These are phyloP conservation scores for Stegophylla sp. DNA, from an alignment of 2,888 invertebrate species.

Conservation along the genomic window DNA sequence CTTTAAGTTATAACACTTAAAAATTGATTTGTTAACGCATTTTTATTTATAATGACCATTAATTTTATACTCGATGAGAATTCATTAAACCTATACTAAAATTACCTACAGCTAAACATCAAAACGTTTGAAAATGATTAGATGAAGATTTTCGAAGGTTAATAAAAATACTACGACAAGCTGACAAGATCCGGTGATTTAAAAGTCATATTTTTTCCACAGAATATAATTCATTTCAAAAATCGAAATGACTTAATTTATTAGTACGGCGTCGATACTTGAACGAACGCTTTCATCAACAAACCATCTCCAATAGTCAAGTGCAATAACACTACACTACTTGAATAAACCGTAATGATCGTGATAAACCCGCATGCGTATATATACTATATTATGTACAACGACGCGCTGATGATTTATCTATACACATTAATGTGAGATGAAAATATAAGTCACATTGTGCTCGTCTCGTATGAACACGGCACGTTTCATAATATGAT, in stretches of 20 bases:
- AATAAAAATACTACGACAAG: no score
- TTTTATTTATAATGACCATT: not conserved
- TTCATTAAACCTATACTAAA: conserved; percentile 18
- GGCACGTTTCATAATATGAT: not conserved
- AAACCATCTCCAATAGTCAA: conserved; percentile 5
- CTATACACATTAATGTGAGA: conserved; percentile 15
- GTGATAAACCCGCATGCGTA: not conserved
- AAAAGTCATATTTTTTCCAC: no score
- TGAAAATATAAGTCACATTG: conserved; percentile 33
- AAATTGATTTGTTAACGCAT: conserved; percentile 25
- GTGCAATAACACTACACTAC: conserved; percentile 28
- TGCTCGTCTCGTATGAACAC: conserved; percentile 4
- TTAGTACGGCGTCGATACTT: not conserved
- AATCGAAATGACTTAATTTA: not conserved
- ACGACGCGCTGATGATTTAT: conserved; percentile 24
- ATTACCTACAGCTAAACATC: not conserved
- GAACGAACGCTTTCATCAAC: conserved; percentile 31
- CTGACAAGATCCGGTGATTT: no score
- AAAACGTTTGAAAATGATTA: no score
- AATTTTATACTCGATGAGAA: not conserved
- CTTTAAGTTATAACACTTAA: conserved; percentile 41
- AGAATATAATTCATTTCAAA: no score
- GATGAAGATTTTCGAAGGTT: no score
- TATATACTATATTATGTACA: not conserved
- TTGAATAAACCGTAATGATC: conserved; percentile 20